Evolutionary conservation across 2,797 vertebrate genomes (phyloP).

Genomic region (Mormyrops boulengeri): DNA sequence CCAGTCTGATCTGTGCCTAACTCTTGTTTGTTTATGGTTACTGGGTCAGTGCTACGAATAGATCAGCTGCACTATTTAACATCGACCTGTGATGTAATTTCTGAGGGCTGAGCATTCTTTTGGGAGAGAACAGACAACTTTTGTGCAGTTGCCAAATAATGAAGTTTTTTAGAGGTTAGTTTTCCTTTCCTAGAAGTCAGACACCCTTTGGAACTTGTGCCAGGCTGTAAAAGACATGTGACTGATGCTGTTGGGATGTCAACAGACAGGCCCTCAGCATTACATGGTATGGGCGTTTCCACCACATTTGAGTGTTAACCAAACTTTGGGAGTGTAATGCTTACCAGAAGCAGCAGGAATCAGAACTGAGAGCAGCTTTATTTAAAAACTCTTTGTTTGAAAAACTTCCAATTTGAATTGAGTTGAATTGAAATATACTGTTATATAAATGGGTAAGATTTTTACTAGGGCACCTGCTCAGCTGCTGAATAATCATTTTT

Average conservation of each 20-base stretch:
- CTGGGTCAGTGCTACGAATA: neutral
- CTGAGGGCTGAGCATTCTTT: neutral
- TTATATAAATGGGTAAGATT: neutral
- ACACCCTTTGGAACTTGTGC: neutral
- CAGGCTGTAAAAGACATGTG: slow-evolving; percentile 13
- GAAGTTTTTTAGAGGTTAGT: neutral
- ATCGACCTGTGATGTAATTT: neutral
- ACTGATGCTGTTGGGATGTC: neutral
- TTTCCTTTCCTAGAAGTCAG: neutral
- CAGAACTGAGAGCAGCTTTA: neutral
- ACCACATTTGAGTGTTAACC: neutral
- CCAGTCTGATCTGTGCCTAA: slow-evolving; percentile 7
- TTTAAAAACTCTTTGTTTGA: neutral
- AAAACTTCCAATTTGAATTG: neutral
- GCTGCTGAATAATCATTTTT: neutral
- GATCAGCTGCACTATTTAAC: neutral
- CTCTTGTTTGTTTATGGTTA: slow-evolving; percentile 24
- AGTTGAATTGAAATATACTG: neutral
- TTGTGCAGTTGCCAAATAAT: neutral
- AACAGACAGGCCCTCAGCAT: neutral
- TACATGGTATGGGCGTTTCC: neutral
- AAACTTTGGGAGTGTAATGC: neutral
- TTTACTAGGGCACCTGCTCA: neutral
- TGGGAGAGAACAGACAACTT: neutral
- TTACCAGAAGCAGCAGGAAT: neutral